Evolutionary conservation across 1,140 invertebrate genomes (phyloP).

Genomic region (Drosophila oshimai): DNA sequence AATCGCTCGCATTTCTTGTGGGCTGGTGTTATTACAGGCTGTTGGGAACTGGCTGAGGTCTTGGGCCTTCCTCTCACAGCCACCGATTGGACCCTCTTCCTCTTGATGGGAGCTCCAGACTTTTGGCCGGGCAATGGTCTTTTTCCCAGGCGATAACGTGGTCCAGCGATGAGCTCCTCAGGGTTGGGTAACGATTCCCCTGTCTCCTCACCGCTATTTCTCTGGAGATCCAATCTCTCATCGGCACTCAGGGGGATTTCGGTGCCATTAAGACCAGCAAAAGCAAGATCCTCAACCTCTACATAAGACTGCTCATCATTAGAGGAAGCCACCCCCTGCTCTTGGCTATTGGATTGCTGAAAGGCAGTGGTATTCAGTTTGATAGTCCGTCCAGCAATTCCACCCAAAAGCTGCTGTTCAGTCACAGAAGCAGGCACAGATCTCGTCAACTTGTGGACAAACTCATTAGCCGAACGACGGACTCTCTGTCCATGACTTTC

Average conservation of each 20-base stretch:
- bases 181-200: conserved; percentile 70
- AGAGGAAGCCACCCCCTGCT: not conserved
- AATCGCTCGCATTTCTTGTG: conserved; percentile 87
- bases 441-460: conserved; percentile 71
- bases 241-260: conserved; percentile 37
- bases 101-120: conserved; percentile 36
- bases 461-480: conserved; percentile 56
- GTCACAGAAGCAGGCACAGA: conserved; percentile 63
- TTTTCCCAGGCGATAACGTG: conserved; percentile 65
- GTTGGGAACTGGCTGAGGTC: conserved; percentile 54
- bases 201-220: conserved; percentile 21
- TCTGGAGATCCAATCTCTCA: conserved; percentile 38
- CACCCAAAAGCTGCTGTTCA: conserved; percentile 61
- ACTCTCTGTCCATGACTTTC: conserved; percentile 17
- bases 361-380: conserved; percentile 71
- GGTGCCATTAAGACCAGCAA: conserved; percentile 74
- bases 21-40: conserved; percentile 33
- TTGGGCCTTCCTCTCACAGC: conserved; percentile 44
- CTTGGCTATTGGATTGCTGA: conserved; percentile 37
- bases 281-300: conserved; percentile 70
- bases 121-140: conserved; percentile 39
- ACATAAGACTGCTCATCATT: conserved; percentile 43
- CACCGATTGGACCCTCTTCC: conserved; percentile 49
- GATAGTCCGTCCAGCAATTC: conserved; percentile 57
- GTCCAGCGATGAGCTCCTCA: conserved; percentile 74